Evolutionary conservation across 2,797 vertebrate species (phyloP).

Genomic region (Coccyzus lansbergi): DNA sequence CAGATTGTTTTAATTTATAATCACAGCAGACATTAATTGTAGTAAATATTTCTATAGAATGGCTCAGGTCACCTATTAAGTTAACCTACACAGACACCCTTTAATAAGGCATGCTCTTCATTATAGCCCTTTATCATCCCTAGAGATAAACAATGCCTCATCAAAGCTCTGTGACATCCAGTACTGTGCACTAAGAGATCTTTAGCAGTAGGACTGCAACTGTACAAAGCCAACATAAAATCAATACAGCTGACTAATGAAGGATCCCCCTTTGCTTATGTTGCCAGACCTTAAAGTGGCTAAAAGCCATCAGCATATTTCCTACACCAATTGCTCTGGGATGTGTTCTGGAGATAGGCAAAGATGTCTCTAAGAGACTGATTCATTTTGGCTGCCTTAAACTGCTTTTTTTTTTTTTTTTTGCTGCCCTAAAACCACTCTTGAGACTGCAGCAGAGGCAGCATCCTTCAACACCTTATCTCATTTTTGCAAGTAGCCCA

Average conservation of each 20-base stretch:
- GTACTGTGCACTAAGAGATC: conserved; percentile 1
- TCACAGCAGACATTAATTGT: neutral
- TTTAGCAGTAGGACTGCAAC: neutral
- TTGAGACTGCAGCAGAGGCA: too few relatives aligned
- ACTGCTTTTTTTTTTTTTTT: too few relatives aligned
- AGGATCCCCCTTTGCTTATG: neutral
- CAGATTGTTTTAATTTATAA: neutral
- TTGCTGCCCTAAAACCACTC: too few relatives aligned
- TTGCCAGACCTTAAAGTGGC: neutral
- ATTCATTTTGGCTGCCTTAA: too few relatives aligned
- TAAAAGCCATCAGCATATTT: neutral
- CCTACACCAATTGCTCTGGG: neutral
- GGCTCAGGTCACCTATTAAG: conserved; percentile 3
- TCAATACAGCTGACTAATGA: conserved; percentile 44
- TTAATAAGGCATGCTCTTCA: conserved; percentile 20
- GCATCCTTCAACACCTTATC: too few relatives aligned
- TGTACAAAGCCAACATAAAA: conserved; percentile 15
- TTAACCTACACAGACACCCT: neutral
- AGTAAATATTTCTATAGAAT: neutral
- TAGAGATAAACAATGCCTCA: neutral
- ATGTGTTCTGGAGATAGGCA: neutral
- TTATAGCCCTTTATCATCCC: conserved; percentile 13
- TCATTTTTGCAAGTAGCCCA: too few relatives aligned
- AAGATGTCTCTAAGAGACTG: neutral
- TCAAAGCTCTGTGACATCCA: conserved; percentile 14